Evolutionary conservation across 2,113 vertebrate species (phyloP).

Genomic region (Jacana jacana): DNA sequence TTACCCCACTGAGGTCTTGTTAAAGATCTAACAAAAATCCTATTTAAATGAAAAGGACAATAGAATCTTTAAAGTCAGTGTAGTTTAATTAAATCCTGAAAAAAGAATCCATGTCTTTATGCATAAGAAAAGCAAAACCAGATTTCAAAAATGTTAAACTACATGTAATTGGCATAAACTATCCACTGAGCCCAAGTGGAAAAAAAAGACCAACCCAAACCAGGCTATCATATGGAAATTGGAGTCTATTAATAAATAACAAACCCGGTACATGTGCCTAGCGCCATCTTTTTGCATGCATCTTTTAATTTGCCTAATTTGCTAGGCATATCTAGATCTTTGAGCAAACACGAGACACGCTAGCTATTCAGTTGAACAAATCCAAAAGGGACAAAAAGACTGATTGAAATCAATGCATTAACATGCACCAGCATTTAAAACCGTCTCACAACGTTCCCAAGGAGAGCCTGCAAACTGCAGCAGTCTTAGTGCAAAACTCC

Average conservation of each 20-base stretch:
- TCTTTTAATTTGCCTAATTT: slow-evolving; percentile 41
- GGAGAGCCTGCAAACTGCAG: slow-evolving; percentile 20
- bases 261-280: background rate
- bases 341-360: background rate
- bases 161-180: slow-evolving; percentile 39
- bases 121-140: slow-evolving; percentile 45
- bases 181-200: background rate
- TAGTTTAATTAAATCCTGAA: slow-evolving; percentile 74
- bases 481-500: background rate
- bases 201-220: background rate
- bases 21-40: slow-evolving; percentile 77
- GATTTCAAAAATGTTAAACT: slow-evolving; percentile 47
- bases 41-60: slow-evolving; percentile 78
- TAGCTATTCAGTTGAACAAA: slow-evolving; percentile 8
- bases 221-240: background rate
- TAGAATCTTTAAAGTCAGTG: slow-evolving; percentile 67
- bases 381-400: slow-evolving; percentile 29
- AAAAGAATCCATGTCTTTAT: slow-evolving; percentile 37
- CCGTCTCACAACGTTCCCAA: slow-evolving; percentile 34
- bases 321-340: slow-evolving; percentile 12
- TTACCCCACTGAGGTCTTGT: slow-evolving; percentile 78
- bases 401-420: slow-evolving; percentile 6
- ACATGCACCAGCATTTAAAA: slow-evolving; percentile 44
- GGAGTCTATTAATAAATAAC: slow-evolving; percentile 32
- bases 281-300: background rate